These are phyloP conservation scores for Danio kyathit DNA, from an alignment of 2,797 vertebrate species.

Conservation along the genomic window DNA sequence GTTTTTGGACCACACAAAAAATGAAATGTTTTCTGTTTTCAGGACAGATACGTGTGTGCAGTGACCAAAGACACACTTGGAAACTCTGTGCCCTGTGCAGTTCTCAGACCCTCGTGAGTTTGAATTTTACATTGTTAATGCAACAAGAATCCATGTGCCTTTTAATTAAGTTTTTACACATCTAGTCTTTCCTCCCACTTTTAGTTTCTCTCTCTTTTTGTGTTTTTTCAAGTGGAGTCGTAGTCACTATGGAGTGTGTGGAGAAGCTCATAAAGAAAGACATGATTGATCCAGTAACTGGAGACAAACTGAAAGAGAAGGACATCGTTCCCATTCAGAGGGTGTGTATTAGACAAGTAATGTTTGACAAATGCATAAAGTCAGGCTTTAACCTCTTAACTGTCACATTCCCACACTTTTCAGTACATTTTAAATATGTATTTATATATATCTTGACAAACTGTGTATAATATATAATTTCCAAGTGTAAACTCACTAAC, in stretches of 20 bases:
- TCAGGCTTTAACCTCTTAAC: not conserved
- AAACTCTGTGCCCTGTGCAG: slow-evolving; percentile 88
- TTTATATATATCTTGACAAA: too few relatives aligned
- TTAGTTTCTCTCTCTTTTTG: slow-evolving; percentile 10
- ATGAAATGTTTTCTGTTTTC: not conserved
- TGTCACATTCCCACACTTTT: too few relatives aligned
- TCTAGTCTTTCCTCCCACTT: slow-evolving; percentile 25
- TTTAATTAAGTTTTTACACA: not conserved
- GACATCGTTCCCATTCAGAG: slow-evolving; percentile 90
- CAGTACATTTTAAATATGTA: too few relatives aligned
- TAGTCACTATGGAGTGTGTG: slow-evolving; percentile 91
- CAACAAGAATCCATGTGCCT: not conserved
- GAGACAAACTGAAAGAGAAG: slow-evolving; percentile 80
- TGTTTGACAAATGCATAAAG: not conserved
- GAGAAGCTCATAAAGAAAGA: slow-evolving; percentile 90
- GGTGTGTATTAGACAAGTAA: slow-evolving; percentile 73
- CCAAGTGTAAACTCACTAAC: too few relatives aligned
- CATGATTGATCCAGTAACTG: slow-evolving; percentile 87
- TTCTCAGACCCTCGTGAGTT: slow-evolving; percentile 89
- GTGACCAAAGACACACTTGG: slow-evolving; percentile 89
- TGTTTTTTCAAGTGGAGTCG: slow-evolving; percentile 75
- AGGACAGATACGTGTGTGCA: slow-evolving; percentile 88
- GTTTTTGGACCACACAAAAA: not conserved
- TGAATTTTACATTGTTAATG: not conserved
- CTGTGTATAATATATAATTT: too few relatives aligned